Base-by-base conservation (phyloP, 2,888 invertebrate genomes). In the Halictus quadricinctus region DNA sequence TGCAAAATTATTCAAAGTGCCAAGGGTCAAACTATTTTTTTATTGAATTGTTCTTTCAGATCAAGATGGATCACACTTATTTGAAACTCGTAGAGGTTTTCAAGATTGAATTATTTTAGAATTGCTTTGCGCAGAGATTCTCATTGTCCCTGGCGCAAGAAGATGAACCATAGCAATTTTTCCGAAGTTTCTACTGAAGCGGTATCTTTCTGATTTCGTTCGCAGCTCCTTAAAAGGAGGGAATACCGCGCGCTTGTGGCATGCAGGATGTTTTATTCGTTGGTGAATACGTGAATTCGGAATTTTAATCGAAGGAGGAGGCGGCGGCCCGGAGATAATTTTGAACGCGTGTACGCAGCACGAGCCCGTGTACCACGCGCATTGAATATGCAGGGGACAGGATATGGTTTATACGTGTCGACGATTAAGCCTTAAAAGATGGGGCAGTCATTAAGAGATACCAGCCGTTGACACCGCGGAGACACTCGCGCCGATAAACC, bases 361-460 rank as follows among this genome's bases (percentile, higher is more conserved):
- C 85, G 88, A 84, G 87, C 88, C 79, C 80, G 84, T 58, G 77
- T 50, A 66, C 85, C 87, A 83, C 88, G 89, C 86, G 87, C 90
- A 88, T 93, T 93, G 93, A 94, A 94, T 94, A 94, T 93, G 94
- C 94, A 94, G 91, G 88, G 89, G 89, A 87, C 69, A 54, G 85
- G 90, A 91, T 93, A 94, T 94, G 94, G 92, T 94, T 94, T 94
- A 94, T 93, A 91, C 93, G 93, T 94, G 94, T 94, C 93, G 92
- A 88, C 93, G 94, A 94, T 94, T 94, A 94, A 94, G 92, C 92
- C 93, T 92, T 91, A 91, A 83, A 76, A 93, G 94, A 94, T 92
- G 93, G 93, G 93, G 90, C 92, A 92, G 93, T 94, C 94, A 94
- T 94, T 94, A 94, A 94, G 94, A 93, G 93, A 94, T 94, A 93